Base-by-base conservation (phyloP, 2,797 vertebrate genomes). In the Emys orbicularis region DNA sequence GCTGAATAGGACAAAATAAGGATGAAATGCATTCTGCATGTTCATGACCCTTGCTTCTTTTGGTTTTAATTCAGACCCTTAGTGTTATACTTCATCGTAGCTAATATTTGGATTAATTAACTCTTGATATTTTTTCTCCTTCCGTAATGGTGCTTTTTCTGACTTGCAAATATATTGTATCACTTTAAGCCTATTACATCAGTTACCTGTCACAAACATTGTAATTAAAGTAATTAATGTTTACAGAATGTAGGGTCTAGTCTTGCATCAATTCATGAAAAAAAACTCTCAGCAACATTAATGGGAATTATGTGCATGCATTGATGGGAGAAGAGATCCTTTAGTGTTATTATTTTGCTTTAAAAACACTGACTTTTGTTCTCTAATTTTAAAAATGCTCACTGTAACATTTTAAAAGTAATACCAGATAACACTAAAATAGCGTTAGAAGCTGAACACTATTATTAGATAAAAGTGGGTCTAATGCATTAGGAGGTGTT, bases 381-480 rank as follows among this genome's bases (percentile, higher is more conserved):
- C 90, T 87, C 80, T 37, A 54, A 87, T 90, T 94, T 90, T 49
- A 47, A 59, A 86, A 87, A 91, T 25, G 54, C 83, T 90, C 29
- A 15, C 84, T 89, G 86, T 53, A 94, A 29, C 79, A 52, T 81
- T 94, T 79, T 90, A 91, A 97, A 96, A 97, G 84, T 81, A 83
- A 86, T 44, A 74, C 65, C 82, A 83, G 96, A 80, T 15, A 88
- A 79, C 96, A 84, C 77, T 96, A 90, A 90, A 95, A 90, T 5
- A 95, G 74, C 8, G 19, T 92, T 91, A 95, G 88, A 57, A 94
- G 96, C 94, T 54, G 96, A 93, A 92, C 93, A 76, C 87, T 80
- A 79, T 96, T 96, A 98, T 97, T 97, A 97, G 96, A 97, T 97
- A 96, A 97, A 97, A 97, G 96, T 88, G 37, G 81, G 92, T 95